A percentile compares a stretch with the other conserved stretches of the same genome.
phyloP scores from a whole-genome alignment of 2,797 vertebrate genomes.

The Sebastes taczanowskii region DNA sequence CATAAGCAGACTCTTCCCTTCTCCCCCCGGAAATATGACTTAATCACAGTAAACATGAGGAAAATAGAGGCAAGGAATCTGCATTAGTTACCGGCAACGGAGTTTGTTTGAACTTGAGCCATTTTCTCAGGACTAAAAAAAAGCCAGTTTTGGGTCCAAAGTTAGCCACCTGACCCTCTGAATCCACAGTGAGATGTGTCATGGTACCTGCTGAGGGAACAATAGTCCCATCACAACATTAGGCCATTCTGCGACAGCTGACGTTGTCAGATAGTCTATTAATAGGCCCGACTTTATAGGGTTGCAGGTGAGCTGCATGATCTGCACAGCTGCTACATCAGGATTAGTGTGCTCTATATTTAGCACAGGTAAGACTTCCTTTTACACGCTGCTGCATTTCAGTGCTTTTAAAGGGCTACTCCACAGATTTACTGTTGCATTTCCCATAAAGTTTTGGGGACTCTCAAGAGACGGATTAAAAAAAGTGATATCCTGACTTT shows the following conservation, averaged over 20 bases:
- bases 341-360: constrained; percentile 68
- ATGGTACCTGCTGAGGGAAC: constrained; percentile 40
- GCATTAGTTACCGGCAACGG: not conserved
- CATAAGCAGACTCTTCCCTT: too few species aligned
- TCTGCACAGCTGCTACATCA: constrained; percentile 65
- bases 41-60: too few species aligned
- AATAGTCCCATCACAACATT: constrained; percentile 18
- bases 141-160: not conserved
- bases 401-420: not conserved
- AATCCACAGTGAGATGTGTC: not conserved
- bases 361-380: constrained; percentile 50
- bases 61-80: too few species aligned
- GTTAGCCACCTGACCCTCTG: not conserved
- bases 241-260: constrained; percentile 49
- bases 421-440: not conserved
- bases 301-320: constrained; percentile 63
- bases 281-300: constrained; percentile 45
- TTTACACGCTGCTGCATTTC: constrained; percentile 11
- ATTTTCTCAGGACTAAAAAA: not conserved
- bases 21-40: too few species aligned
- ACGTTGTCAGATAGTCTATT: constrained; percentile 20
- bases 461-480: not conserved
- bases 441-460: not conserved
- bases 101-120: not conserved
- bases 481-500: not conserved